These are phyloP conservation scores for Hapalemur alaotrensis DNA, from an alignment of 2,797 vertebrate species.

Conservation along the genomic window DNA sequence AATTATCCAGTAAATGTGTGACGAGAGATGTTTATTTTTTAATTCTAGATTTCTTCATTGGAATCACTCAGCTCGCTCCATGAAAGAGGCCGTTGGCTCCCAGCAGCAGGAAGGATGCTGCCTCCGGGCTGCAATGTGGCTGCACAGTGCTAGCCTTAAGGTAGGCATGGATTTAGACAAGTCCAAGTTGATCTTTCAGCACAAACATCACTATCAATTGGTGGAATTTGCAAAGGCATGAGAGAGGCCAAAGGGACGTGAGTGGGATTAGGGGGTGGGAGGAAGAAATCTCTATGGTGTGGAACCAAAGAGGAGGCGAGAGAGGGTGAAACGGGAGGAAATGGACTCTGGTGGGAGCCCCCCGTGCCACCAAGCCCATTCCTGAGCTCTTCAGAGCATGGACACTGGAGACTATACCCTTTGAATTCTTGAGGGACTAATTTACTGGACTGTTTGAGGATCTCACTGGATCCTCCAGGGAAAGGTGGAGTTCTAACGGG, in stretches of 20 bases:
- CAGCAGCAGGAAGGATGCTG: rapidly evolving
- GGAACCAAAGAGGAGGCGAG: background rate
- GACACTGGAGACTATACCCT: background rate
- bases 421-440: background rate
- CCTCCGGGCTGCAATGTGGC: rapidly evolving
- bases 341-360: rapidly evolving
- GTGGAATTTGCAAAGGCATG: background rate
- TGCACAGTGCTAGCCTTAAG: background rate
- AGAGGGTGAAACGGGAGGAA: background rate
- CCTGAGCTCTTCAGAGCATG: background rate
- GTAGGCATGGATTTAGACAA: background rate
- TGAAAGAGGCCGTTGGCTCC: background rate
- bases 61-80: background rate
- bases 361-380: background rate
- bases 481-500: background rate
- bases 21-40: slow-evolving; percentile 55
- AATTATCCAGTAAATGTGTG: background rate
- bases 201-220: background rate
- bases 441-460: background rate
- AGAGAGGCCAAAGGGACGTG: too few relatives aligned
- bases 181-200: background rate
- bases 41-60: background rate
- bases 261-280: background rate
- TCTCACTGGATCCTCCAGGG: background rate
- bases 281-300: background rate